Evolutionary conservation across 2,888 invertebrate genomes (phyloP).

Genomic region (Drosophila niveifrons): DNA sequence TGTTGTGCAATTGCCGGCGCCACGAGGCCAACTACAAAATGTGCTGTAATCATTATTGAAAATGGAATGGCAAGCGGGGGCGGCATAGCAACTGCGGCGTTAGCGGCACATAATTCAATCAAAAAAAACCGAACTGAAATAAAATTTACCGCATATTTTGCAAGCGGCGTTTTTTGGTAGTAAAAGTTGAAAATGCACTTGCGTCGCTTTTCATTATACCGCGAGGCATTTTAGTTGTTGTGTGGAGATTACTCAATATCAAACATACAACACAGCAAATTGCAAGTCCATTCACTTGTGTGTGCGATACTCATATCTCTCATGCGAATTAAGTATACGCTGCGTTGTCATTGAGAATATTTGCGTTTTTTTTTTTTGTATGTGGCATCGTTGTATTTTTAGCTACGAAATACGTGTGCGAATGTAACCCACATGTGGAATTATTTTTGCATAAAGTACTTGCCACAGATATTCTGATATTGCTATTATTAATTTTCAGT

Average conservation of each 20-base stretch:
- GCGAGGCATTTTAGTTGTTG: slow-evolving; percentile 31
- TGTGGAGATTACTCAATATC: slow-evolving; percentile 44
- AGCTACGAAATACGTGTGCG: slow-evolving; percentile 29
- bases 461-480: slow-evolving; percentile 59
- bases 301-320: background rate
- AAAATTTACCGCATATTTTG: slow-evolving; percentile 55
- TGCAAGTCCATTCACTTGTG: slow-evolving; percentile 45
- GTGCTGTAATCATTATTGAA: slow-evolving; percentile 69
- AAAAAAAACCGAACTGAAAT: slow-evolving; percentile 35
- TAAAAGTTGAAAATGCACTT: slow-evolving; percentile 77
- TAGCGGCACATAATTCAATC: slow-evolving; percentile 70
- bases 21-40: slow-evolving; percentile 76
- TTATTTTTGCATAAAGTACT: slow-evolving; percentile 7
- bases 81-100: slow-evolving; percentile 27
- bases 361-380: slow-evolving; percentile 12
- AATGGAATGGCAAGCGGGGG: slow-evolving; percentile 40
- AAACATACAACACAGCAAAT: background rate
- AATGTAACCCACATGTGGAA: slow-evolving; percentile 48
- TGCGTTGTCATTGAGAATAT: slow-evolving; percentile 70
- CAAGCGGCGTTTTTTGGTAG: slow-evolving; percentile 39
- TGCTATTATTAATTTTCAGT: slow-evolving; percentile 67
- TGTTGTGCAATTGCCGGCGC: slow-evolving; percentile 77
- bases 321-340: slow-evolving; percentile 66
- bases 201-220: slow-evolving; percentile 43
- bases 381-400: slow-evolving; percentile 64